Evolutionary conservation across 2,888 invertebrate genomes (phyloP).

Genomic region (Drosophila eohydei): DNA sequence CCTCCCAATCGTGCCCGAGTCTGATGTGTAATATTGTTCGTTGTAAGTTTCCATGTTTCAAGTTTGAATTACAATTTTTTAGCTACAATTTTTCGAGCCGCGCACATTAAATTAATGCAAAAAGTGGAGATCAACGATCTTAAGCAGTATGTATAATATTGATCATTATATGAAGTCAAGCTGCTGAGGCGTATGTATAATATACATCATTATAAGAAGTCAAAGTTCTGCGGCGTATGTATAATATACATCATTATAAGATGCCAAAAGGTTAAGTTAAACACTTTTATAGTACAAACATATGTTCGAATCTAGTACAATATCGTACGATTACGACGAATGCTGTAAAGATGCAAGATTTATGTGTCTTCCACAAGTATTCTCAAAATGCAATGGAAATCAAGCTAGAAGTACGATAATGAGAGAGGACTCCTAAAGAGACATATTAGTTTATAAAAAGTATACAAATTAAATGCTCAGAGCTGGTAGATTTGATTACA

Average conservation of each 20-base stretch:
- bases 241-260: constrained; percentile 9
- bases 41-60: constrained; percentile 50
- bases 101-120: constrained; percentile 25
- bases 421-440: no score
- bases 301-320: neutral
- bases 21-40: constrained; percentile 44
- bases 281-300: neutral
- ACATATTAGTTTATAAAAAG: neutral
- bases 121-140: constrained; percentile 11
- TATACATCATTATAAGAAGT: constrained; percentile 7
- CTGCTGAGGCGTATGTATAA: constrained; percentile 5
- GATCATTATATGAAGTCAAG: constrained; percentile 10
- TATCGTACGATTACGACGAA: neutral
- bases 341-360: neutral
- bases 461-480: no score
- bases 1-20: constrained; percentile 14
- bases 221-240: neutral
- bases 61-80: constrained; percentile 30
- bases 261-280: neutral
- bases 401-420: neutral
- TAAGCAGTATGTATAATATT: constrained; percentile 10
- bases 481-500: neutral
- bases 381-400: neutral
- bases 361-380: neutral
- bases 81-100: constrained; percentile 29